Conservation (phyloP, 1,140 invertebrate genomes). For the Tetranychus urticae region DNA sequence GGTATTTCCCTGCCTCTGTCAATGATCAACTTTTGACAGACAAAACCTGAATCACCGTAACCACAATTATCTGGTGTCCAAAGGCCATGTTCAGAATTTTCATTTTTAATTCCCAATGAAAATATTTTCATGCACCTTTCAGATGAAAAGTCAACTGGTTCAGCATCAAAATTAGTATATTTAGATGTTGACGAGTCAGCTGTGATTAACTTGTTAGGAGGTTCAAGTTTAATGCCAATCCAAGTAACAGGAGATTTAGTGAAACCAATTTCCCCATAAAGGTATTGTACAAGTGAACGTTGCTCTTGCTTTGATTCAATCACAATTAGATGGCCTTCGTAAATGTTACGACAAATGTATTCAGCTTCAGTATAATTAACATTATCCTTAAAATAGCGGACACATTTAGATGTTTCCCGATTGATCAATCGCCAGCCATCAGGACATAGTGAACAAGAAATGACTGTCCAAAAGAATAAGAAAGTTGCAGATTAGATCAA, state of each 20-base stretch:
- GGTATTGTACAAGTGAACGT: neutral
- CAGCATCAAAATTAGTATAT: neutral
- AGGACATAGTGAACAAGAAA: no score
- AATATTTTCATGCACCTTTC: neutral
- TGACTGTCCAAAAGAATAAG: no score
- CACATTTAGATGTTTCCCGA: neutral
- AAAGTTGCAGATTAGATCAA: no score
- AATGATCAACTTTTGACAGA: neutral
- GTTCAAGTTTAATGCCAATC: neutral
- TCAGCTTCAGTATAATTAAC: neutral
- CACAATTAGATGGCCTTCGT: neutral
- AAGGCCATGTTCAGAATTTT: neutral
- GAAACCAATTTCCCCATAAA: neutral
- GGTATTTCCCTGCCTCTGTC: neutral
- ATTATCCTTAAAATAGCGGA: neutral
- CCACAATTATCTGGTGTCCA: neutral
- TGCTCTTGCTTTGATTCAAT: neutral
- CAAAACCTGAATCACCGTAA: neutral
- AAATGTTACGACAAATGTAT: neutral
- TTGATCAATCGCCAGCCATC: no score
- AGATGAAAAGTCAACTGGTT: neutral
- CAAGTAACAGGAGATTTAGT: neutral
- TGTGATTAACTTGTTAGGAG: neutral
- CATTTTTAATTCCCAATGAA: neutral
- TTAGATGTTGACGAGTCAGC: neutral